A percentile compares a stretch with the other conserved stretches of the same genome.
phyloP scores from a whole-genome alignment of 35 echinoderm and acorn worm genomes.

The Patiria miniata region DNA sequence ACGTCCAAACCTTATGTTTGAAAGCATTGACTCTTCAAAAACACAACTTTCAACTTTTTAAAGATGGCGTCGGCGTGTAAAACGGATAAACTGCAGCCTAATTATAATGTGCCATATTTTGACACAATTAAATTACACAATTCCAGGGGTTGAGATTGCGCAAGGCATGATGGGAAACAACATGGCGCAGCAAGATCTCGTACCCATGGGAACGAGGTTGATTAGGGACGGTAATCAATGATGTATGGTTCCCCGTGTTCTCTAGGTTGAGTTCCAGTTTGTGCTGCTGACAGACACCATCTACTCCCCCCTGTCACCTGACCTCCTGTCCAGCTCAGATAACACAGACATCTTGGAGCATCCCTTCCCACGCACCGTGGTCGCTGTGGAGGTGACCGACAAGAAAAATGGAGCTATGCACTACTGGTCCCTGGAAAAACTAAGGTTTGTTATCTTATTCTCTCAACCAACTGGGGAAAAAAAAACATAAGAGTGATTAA shows the following conservation, averaged over 20 bases:
- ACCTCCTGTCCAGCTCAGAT: conserved; percentile 79
- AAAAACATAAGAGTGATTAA: background rate
- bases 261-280: conserved; percentile 98
- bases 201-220: too few relatives aligned
- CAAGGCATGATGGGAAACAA: too few relatives aligned
- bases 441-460: conserved; percentile 55
- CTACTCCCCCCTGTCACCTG: conserved; percentile 92
- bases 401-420: conserved; percentile 98
- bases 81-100: too few relatives aligned
- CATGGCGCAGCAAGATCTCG: too few relatives aligned
- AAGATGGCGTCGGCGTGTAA: too few relatives aligned
- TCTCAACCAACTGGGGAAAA: background rate
- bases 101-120: too few relatives aligned
- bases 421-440: conserved; percentile 95
- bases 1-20: too few relatives aligned
- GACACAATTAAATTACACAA: too few relatives aligned
- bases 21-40: too few relatives aligned
- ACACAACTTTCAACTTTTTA: too few relatives aligned
- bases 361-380: conserved; percentile 89
- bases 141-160: too few relatives aligned
- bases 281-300: conserved; percentile 89
- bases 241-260: background rate
- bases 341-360: conserved; percentile 63
- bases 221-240: too few relatives aligned
- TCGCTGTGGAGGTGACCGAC: conserved; percentile 85